Conservation (phyloP, 2,888 invertebrate species). For the Drosophila mettleri region DNA sequence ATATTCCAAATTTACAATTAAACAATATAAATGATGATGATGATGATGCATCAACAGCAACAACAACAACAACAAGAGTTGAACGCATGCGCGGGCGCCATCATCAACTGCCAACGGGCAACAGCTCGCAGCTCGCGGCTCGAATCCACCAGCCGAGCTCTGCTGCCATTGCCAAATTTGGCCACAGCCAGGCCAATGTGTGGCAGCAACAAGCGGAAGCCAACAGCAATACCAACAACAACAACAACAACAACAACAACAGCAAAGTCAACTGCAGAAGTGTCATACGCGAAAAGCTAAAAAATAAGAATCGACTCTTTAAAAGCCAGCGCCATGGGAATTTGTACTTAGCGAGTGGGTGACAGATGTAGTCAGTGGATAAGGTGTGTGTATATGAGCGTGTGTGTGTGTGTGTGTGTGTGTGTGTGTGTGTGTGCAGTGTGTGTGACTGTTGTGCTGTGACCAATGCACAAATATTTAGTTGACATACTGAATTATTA, state of each 20-base stretch:
- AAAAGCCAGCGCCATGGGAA: constrained; percentile 63
- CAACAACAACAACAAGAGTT: constrained; percentile 21
- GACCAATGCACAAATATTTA: constrained; percentile 27
- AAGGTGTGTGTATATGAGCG: constrained; percentile 46
- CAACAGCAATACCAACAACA: constrained; percentile 41
- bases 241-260: constrained; percentile 29
- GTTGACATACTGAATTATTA: constrained; percentile 35
- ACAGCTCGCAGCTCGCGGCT: constrained; percentile 36
- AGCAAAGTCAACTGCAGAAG: constrained; percentile 47
- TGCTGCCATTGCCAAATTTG: constrained; percentile 71
- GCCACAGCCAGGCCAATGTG: constrained; percentile 63
- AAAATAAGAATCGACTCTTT: constrained; percentile 58
- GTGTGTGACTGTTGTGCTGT: constrained; percentile 9
- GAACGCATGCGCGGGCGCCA: constrained; percentile 79
- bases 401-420: constrained; percentile 23
- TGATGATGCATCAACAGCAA: constrained; percentile 44
- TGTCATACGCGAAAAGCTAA: constrained; percentile 43
- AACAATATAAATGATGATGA: constrained; percentile 68
- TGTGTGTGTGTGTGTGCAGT: constrained; percentile 1
- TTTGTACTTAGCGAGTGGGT: constrained; percentile 69
- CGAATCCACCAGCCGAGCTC: constrained; percentile 31
- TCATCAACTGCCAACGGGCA: constrained; percentile 67
- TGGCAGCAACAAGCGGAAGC: constrained; percentile 62
- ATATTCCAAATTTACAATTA: constrained; percentile 36
- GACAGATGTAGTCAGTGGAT: constrained; percentile 44